Conservation (phyloP, 2,888 invertebrate species). For the Aspidapion aeneum region DNA sequence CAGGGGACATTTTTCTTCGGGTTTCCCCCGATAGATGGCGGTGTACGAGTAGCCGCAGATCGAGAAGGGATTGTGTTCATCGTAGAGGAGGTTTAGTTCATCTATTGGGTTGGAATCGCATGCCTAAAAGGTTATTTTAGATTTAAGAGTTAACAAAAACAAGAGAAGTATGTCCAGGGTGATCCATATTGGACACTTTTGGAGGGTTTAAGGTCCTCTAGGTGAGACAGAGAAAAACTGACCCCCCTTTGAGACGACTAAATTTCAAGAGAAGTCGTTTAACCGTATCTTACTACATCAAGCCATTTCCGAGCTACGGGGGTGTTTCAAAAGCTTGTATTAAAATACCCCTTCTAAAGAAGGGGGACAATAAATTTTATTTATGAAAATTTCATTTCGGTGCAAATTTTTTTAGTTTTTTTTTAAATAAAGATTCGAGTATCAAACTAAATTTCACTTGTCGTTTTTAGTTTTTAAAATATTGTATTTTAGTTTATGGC, state of each 20-base stretch:
- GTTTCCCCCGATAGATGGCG: constrained; percentile 94
- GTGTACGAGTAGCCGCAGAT: constrained; percentile 89
- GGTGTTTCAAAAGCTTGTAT: too few relatives aligned
- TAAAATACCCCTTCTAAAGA: too few relatives aligned
- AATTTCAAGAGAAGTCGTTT: not conserved
- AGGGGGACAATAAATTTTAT: too few relatives aligned
- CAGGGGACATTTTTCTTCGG: constrained; percentile 89
- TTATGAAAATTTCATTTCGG: too few relatives aligned
- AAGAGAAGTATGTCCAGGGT: not conserved
- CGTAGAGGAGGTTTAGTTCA: constrained; percentile 85
- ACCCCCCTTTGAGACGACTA: not conserved
- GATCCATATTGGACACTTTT: not conserved
- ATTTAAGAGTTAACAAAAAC: not conserved
- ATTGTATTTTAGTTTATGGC: too few relatives aligned
- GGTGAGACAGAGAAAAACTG: not conserved
- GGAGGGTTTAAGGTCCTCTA: not conserved
- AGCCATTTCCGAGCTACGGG: too few relatives aligned
- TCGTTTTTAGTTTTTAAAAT: too few relatives aligned
- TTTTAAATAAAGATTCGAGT: too few relatives aligned
- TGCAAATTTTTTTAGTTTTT: too few relatives aligned
- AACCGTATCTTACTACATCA: too few relatives aligned
- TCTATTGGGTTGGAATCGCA: constrained; percentile 86
- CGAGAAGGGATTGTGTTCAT: constrained; percentile 97
- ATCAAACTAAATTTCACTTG: too few relatives aligned
- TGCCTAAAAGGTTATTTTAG: constrained; percentile 47